These are phyloP conservation scores for Drosophila heteroneura DNA, from an alignment of 2,888 invertebrate genomes.

Conservation along the genomic window DNA sequence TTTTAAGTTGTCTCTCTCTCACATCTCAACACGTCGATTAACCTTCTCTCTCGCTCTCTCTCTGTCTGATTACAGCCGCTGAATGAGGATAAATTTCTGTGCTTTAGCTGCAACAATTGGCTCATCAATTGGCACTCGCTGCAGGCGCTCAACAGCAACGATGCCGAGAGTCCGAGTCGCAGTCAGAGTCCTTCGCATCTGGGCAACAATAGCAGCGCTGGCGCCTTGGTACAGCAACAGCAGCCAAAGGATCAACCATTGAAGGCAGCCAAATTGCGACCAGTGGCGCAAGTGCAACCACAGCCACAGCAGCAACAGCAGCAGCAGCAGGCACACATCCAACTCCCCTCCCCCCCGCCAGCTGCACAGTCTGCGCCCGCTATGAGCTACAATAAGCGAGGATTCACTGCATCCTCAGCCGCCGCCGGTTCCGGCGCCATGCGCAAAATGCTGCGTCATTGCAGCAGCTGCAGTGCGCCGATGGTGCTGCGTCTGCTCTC, in stretches of 20 bases:
- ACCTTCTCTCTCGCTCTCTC: not conserved
- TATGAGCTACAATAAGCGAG: constrained; percentile 57
- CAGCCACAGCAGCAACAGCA: constrained; percentile 40
- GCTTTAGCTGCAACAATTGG: constrained; percentile 85
- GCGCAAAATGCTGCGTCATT: constrained; percentile 65
- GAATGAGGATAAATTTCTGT: constrained; percentile 85
- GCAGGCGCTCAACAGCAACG: constrained; percentile 84
- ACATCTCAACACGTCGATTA: not conserved
- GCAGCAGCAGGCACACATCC: constrained; percentile 6
- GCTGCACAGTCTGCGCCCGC: constrained; percentile 17
- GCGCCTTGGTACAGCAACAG: constrained; percentile 70
- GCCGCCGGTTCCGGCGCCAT: constrained; percentile 18
- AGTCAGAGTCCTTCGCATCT: constrained; percentile 79
- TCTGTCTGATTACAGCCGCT: constrained; percentile 77
- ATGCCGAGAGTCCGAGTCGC: constrained; percentile 81
- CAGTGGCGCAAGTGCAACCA: constrained; percentile 67
- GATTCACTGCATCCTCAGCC: constrained; percentile 31
- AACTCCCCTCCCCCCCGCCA: not conserved
- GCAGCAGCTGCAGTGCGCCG: constrained; percentile 67
- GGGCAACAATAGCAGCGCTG: constrained; percentile 69
- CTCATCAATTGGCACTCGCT: constrained; percentile 85
- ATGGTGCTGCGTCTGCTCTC: constrained; percentile 56
- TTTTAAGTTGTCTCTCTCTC: not conserved
- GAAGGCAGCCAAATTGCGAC: constrained; percentile 47
- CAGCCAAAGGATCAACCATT: constrained; percentile 50